A percentile compares a stretch with the other conserved stretches of the same genome.
Conservation (phyloP, 2,888 invertebrate species). For the Odontothrips loti region DNA sequence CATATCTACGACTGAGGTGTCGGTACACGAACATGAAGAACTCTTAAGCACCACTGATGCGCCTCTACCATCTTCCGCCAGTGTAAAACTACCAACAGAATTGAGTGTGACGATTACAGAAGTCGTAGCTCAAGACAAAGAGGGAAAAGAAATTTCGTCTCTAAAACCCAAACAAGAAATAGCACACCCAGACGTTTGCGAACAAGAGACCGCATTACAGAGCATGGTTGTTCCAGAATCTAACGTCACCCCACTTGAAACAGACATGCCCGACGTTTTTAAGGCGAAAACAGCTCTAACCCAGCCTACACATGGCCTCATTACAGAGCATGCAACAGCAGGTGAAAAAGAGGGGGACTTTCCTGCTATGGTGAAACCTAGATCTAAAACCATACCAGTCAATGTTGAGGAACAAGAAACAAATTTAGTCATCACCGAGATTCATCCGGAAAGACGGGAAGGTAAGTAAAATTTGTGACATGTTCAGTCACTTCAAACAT, state of each 20-base stretch:
- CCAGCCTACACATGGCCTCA: slow-evolving; percentile 33
- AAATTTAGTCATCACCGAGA: slow-evolving; percentile 49
- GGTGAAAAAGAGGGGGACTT: slow-evolving; percentile 40
- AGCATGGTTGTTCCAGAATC: slow-evolving; percentile 47
- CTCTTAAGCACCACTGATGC: slow-evolving; percentile 39
- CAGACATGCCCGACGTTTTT: slow-evolving; percentile 37
- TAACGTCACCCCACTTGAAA: slow-evolving; percentile 40
- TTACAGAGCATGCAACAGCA: slow-evolving; percentile 34
- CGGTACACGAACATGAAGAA: slow-evolving; percentile 44
- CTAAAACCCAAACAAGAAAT: slow-evolving; percentile 39
- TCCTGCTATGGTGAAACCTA: slow-evolving; percentile 41
- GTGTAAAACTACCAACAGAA: slow-evolving; percentile 41
- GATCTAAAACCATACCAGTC: slow-evolving; percentile 40
- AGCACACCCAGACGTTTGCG: slow-evolving; percentile 45
- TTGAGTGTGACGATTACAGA: slow-evolving; percentile 46
- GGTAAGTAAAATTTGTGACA: slow-evolving; percentile 47
- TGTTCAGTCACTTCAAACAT: no score
- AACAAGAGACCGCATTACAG: slow-evolving; percentile 50
- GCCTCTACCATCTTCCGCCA: slow-evolving; percentile 39
- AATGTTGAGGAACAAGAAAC: slow-evolving; percentile 43
- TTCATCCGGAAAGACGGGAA: slow-evolving; percentile 49
- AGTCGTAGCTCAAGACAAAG: slow-evolving; percentile 40
- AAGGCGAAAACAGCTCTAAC: slow-evolving; percentile 37
- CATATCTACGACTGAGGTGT: slow-evolving; percentile 47
- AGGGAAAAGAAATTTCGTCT: slow-evolving; percentile 35